Base-by-base conservation (phyloP, 1,140 invertebrate species). In the Sinella curviseta region DNA sequence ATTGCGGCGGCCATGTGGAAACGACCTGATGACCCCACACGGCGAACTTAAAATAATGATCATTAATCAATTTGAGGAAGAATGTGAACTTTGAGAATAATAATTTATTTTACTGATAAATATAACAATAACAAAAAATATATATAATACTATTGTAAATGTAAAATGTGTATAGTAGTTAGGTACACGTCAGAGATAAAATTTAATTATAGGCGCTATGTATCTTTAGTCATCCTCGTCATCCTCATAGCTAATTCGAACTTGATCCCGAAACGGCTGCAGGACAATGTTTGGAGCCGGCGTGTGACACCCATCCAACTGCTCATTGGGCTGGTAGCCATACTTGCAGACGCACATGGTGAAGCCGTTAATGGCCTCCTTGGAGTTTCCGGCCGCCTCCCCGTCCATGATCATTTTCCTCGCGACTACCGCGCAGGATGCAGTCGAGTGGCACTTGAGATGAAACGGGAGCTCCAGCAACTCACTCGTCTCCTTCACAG, bases 321-420 rank as follows among this genome's bases (percentile, higher is more conserved):
- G 60, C 3, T 39, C 17, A 0, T 20, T 65, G 4, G 78, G 31
- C 30, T 60, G 48, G 31, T 55, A 79, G 1, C 73, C 78, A 0
- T 74, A 26, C 34, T 36, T 57, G 24, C 78, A 79, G 16, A 67
- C 39, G 48, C 78, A 79, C 78, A 79, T 79, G 30, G 30, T 79
- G 17, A 75, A 33, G 48, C 55, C 74, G 2, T 76, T 54, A 8
- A 55, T 76, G 3, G 31, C 54, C 0, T 26, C 55, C n/a, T 57
- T 57, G 1, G 35, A 34, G 24, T 55, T 55, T n/a, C 31, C 77
- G 17, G 65, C 30, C 65, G 26, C 26, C 26, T 60, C 12, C 2
- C 31, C 65, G 4, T 70, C 30, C 65, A 70, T 30, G 12, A 70
- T 30, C 8, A 70, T 30, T 31, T 70, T 65, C 57, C 57, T 65